A percentile compares a stretch with the other conserved stretches of the same genome.
phyloP scores from a whole-genome alignment of 2,797 vertebrate species.

The Premnoplex brunnescens region DNA sequence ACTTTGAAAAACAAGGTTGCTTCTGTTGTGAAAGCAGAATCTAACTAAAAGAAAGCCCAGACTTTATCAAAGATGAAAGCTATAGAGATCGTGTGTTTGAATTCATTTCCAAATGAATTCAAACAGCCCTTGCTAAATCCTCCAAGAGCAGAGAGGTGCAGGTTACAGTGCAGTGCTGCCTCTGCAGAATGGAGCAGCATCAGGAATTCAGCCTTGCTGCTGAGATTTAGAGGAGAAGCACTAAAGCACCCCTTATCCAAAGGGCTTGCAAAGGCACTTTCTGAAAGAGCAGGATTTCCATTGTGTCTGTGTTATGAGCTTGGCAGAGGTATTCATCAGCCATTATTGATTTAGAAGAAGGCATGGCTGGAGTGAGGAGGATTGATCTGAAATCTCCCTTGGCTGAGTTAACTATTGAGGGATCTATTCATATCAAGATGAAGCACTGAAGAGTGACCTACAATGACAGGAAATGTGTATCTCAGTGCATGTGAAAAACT shows the following conservation, averaged over 20 bases:
- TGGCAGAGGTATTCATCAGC: slow-evolving; percentile 43
- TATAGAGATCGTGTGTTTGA: background rate
- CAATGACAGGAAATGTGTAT: background rate
- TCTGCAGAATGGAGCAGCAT: background rate
- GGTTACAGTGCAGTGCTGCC: background rate
- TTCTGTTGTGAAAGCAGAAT: background rate
- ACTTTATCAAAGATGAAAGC: background rate
- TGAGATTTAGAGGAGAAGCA: background rate
- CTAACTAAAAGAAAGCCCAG: background rate
- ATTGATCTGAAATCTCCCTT: slow-evolving; percentile 42
- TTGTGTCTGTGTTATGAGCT: background rate
- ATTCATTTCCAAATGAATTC: background rate
- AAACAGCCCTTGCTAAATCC: background rate
- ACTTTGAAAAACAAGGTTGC: background rate
- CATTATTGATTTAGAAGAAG: slow-evolving; percentile 36
- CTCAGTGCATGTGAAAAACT: background rate
- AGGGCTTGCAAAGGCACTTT: slow-evolving; percentile 34
- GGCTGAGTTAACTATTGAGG: slow-evolving; percentile 29
- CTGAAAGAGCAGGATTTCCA: slow-evolving; percentile 18
- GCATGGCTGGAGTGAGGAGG: slow-evolving; percentile 8
- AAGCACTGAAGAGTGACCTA: background rate
- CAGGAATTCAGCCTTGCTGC: background rate
- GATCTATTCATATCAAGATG: background rate
- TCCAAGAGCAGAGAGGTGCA: background rate
- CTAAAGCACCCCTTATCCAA: background rate